Evolutionary conservation across 37 sponge, comb jelly and placozoan genomes (phyloP), one percentile per base, ranked within the genome.

Genomic region (Dysidea cf. avara): DNA sequence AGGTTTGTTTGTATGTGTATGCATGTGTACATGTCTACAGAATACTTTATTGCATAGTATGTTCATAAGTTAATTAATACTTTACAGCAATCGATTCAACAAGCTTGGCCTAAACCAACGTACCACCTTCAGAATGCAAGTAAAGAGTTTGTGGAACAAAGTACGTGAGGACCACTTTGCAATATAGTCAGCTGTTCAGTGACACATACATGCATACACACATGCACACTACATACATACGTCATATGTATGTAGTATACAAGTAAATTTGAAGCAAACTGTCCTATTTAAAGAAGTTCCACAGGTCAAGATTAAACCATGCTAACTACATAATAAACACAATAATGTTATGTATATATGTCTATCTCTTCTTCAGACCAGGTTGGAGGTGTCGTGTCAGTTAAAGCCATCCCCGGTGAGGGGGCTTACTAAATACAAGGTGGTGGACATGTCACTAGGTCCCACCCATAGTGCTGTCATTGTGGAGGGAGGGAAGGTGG

Each of bases 101-200:
- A 97, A 97, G 35, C 81, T 97, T 22, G 94, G 98, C n/a, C 71
- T 97, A 52, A 97, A 97, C 72, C 80, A 86, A 52, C 73, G 95
- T 34, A 80, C 81, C 49, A 90, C 95, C 32, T 90, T 97, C 77
- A 76, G 91, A 28, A 83, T 90, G 72, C 79, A 91, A 31, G 86
- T 97, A 80, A 84, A 91, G 69, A 81, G 84, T 2, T 63, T 94
- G 11, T 68, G 90, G 38, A 87, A 81, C 61, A 86, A 86, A 54
- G 81, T 76, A 32, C 49, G 49, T 52, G 57, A 43, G 46, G 5
- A 9, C n/a, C n/a, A n/a, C n/a, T n/a, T n/a, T n/a, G n/a, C n/a
- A n/a, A 66, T 31, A 30, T 3, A 32, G 31, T 30, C 64, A 62
- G n/a, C 20, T 29, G 32, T 3, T 30, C 64, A 62, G 34, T 33